These are phyloP conservation scores for Menidia beryllina DNA, from an alignment of 2,113 vertebrate genomes.

Conservation along the genomic window DNA sequence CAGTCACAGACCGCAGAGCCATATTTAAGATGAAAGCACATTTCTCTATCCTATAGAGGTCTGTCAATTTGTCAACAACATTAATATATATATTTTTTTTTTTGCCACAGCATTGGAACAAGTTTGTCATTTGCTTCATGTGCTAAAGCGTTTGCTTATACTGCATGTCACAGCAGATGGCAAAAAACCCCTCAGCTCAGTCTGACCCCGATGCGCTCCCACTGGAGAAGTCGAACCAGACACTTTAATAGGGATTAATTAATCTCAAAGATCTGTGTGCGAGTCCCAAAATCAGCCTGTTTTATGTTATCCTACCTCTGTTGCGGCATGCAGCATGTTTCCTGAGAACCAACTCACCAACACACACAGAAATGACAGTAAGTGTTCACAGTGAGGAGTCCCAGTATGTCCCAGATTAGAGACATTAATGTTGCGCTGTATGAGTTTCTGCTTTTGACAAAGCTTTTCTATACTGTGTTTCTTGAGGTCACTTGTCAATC, in stretches of 20 bases:
- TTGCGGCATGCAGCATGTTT: conserved; percentile 35
- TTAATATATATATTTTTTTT: conserved; percentile 40
- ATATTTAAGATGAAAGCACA: conserved; percentile 35
- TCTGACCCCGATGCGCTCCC: conserved; percentile 48
- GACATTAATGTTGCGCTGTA: conserved; percentile 44
- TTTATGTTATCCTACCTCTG: conserved; percentile 49
- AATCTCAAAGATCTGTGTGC: conserved; percentile 44
- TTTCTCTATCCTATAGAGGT: conserved; percentile 26
- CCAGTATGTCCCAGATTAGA: conserved; percentile 45
- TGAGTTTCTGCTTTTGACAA: conserved; percentile 51
- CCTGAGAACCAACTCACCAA: background rate
- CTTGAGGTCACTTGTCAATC: conserved; percentile 72
- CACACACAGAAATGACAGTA: conserved; percentile 7
- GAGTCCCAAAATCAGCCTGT: conserved; percentile 52
- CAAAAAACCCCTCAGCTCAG: conserved; percentile 17
- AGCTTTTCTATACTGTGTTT: conserved; percentile 63
- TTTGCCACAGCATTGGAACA: conserved; percentile 39
- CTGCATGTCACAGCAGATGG: conserved; percentile 50
- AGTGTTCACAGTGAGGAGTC: conserved; percentile 31
- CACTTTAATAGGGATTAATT: conserved; percentile 64
- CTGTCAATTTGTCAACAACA: conserved; percentile 42
- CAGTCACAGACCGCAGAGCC: conserved; percentile 44
- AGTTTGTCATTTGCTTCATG: conserved; percentile 54
- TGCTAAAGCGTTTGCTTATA: conserved; percentile 58
- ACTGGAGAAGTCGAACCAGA: conserved; percentile 36